Base-by-base conservation (phyloP, 2,888 invertebrate genomes). In the Orthosia incerta region DNA sequence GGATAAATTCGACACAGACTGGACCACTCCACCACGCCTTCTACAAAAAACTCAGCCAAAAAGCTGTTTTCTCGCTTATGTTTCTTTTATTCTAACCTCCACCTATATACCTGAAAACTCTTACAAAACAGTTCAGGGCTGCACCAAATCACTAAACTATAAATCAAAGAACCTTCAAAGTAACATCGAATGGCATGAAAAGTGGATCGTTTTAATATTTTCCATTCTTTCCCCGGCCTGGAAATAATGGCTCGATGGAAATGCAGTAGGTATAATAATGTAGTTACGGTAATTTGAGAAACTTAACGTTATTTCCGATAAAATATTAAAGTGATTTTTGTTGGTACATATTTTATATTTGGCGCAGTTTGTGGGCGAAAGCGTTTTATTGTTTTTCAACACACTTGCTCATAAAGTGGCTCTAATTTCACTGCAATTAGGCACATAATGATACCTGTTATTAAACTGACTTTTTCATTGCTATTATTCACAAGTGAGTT, bases 261-360 rank as follows among this genome's bases (percentile, higher is more conserved):
- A 66, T 56, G 66, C 69, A 57, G 71, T 72, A 71, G 66, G 56
- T 73, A 74, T 78, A 76, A 76, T 86, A 73, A 85, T 70, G 67
- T 82, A 79, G 84, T 87, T 75, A 74, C 57, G 61, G 79, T 87
- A 86, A 87, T 86, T 86, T 79, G 79, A 75, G 77, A 83, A 86
- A 81, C 80, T 86, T 84, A 81, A 84, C 80, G 76, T 79, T 86
- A 87, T 86, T 83, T 87, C 84, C 86, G 85, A 87, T 89, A 86
- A 88, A 90, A 88, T 89, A 90, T 88, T 88, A 84, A 87, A 89
- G 84, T 85, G 87, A 88, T 88, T 88, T 89, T 89, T 87, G 88
- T 82, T 84, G 84, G 83, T 87, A 87, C 83, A 79, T 80, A 76
- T 76, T 85, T 80, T 53, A 18, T 31, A 31, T 23, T 4, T 79